Base-by-base conservation (phyloP, 2,888 invertebrate genomes). In the Chrysomela aeneicollis region DNA sequence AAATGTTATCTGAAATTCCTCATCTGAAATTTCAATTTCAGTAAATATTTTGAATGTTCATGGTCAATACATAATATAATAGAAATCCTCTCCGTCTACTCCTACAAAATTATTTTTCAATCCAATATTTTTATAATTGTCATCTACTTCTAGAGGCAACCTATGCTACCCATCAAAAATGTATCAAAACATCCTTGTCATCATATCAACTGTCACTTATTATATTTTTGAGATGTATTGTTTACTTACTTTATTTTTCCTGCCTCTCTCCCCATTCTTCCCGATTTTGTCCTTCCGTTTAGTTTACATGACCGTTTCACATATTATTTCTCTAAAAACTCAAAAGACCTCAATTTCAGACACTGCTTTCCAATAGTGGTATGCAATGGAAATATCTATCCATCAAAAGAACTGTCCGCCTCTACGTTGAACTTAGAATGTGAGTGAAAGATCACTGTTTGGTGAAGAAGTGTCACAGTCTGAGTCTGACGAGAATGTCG, bases 261-360 rank as follows among this genome's bases (percentile, higher is more conserved):
- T 17, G 17, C 73, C 54, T 62, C 62, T 67, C 66, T 68, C 63
- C 65, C 67, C 69, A 71, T 74, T 73, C 71, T 75, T 67, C 65
- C 62, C 76, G 73, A 77, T 78, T 79, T 77, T 77, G 81, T 81
- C 79, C 81, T 82, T 82, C 82, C 82, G 82, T 80, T 80, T 77
- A 78, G 76, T 71, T 71, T 72, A 74, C 57, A 66, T 61, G 53
- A 65, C 65, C 61, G 51, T 70, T 72, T 69, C 76, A 75, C 60
- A 21, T 69, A 59, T 30, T 55, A 37, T 55, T 60, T 60, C 60
- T 51, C 46, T 10, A 30, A 22, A 64, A 50, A 53, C 21, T 22
- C n/a, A 52, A 32, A 64, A 17, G 26, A 42, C 62, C 30, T 10
- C 52, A 30, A 47, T 21, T 15, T 21, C 50, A 49, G 57, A 59